These are phyloP conservation scores for Ylistrum balloti DNA, from an alignment of 1,140 invertebrate species.

Conservation along the genomic window DNA sequence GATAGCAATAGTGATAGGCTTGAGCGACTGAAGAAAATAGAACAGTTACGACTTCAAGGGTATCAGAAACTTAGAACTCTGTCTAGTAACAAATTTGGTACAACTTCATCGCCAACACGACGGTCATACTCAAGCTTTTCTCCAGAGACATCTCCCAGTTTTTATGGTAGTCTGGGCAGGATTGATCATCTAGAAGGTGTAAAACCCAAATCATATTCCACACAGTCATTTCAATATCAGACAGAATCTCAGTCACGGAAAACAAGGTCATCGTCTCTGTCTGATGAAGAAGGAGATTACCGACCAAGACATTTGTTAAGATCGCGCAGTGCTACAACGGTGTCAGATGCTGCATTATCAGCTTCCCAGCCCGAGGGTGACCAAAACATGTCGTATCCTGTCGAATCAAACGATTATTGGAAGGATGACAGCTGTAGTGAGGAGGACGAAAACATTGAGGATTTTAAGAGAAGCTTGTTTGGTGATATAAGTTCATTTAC, in stretches of 20 bases:
- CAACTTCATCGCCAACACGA: neutral
- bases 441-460: slow-evolving; percentile 56
- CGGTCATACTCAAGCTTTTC: neutral
- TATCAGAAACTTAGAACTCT: slow-evolving; percentile 17
- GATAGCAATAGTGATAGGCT: slow-evolving; percentile 22
- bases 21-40: slow-evolving; percentile 42
- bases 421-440: slow-evolving; percentile 44
- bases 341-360: neutral
- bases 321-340: slow-evolving; percentile 46
- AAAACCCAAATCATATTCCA: neutral
- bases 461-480: slow-evolving; percentile 53
- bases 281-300: slow-evolving; percentile 5
- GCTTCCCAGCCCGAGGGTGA: neutral
- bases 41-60: neutral
- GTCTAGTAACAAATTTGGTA: slow-evolving; percentile 6
- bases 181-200: slow-evolving; percentile 5
- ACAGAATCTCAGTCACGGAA: neutral
- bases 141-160: neutral
- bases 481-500: neutral
- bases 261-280: slow-evolving; percentile 46
- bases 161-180: neutral
- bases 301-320: slow-evolving; percentile 43
- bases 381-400: slow-evolving; percentile 36
- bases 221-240: neutral
- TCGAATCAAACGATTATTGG: neutral